Percentiles rank a stretch among this genome's conserved stretches.
phyloP scores from a whole-genome alignment of 2,888 invertebrate genomes.

The Diarsia rubi region DNA sequence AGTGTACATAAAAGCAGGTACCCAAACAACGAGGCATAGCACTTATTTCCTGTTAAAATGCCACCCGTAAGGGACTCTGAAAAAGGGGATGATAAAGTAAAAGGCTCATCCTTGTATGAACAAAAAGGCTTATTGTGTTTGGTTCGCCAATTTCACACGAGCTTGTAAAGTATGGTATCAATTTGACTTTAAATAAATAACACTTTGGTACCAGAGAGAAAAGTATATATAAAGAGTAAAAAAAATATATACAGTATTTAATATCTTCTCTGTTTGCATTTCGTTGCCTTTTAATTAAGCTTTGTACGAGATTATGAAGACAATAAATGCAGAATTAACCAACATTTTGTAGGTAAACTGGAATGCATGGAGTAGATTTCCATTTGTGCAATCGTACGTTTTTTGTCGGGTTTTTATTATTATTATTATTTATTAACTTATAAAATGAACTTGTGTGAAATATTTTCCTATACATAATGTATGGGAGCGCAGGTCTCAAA shows the following conservation, averaged over 20 bases:
- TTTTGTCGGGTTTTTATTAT: too few relatives aligned
- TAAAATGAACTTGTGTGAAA: too few relatives aligned
- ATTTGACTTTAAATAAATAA: slow-evolving; percentile 29
- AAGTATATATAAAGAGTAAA: too few relatives aligned
- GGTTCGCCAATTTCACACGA: slow-evolving; percentile 76
- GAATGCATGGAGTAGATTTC: not conserved
- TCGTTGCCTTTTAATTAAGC: not conserved
- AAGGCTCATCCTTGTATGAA: slow-evolving; percentile 77
- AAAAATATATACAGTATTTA: too few relatives aligned
- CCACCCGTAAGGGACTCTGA: slow-evolving; percentile 72
- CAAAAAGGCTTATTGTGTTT: slow-evolving; percentile 84
- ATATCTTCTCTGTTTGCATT: not conserved
- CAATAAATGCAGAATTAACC: not conserved
- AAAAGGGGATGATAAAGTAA: slow-evolving; percentile 80
- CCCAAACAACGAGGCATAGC: slow-evolving; percentile 66
- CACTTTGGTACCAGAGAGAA: slow-evolving; percentile 10
- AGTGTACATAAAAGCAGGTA: slow-evolving; percentile 62
- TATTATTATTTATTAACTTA: too few relatives aligned
- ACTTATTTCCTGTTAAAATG: slow-evolving; percentile 82
- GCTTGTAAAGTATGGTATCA: slow-evolving; percentile 64
- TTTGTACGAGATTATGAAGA: not conserved
- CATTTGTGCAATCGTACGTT: not conserved
- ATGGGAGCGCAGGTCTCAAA: too few relatives aligned
- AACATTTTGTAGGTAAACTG: not conserved
- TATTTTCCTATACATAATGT: too few relatives aligned